Conservation (phyloP, 2,113 vertebrate species). For the Hemiscyllium ocellatum region DNA sequence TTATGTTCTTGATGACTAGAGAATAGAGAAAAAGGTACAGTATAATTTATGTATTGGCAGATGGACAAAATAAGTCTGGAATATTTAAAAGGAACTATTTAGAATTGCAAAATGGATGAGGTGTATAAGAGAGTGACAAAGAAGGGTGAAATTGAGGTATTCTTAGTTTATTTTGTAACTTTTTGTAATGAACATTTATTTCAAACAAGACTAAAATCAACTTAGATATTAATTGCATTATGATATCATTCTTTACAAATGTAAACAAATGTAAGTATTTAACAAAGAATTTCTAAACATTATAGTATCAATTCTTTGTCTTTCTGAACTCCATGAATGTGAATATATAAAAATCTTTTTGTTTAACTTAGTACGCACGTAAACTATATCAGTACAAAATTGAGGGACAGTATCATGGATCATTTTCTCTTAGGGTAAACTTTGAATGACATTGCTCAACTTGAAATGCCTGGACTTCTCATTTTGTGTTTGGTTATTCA, state of each 20-base stretch:
- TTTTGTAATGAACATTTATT: not conserved
- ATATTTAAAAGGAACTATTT: not conserved
- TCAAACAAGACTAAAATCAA: not conserved
- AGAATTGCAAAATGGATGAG: not conserved
- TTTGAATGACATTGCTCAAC: not conserved
- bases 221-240: not conserved
- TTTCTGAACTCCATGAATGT: not conserved
- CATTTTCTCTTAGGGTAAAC: not conserved
- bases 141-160: not conserved
- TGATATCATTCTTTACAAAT: not conserved
- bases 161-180: not conserved
- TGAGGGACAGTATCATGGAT: not conserved
- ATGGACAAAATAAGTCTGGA: not conserved
- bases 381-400: not conserved
- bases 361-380: not conserved
- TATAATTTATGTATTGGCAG: not conserved
- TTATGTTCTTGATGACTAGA: not conserved
- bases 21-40: not conserved
- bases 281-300: not conserved
- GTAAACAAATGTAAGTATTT: not conserved
- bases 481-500: no score
- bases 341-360: not conserved
- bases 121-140: not conserved
- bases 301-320: not conserved
- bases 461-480: not conserved